These are phyloP conservation scores for Lamellibrachia columna DNA, from an alignment of 2,888 invertebrate genomes.

Conservation along the genomic window DNA sequence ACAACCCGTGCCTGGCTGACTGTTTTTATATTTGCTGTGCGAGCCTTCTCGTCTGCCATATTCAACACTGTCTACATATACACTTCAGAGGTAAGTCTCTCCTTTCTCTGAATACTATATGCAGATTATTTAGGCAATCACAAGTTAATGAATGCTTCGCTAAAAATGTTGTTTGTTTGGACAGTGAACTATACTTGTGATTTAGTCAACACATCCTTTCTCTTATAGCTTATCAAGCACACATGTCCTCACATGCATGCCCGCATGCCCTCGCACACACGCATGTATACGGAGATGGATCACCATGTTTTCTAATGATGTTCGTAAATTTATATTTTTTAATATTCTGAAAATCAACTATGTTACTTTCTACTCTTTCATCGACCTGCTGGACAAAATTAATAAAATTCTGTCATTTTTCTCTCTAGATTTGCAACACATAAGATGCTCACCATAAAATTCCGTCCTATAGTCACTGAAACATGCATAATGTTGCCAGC, in stretches of 20 bases:
- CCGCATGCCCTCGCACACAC: constrained; percentile 20
- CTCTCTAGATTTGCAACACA: no score
- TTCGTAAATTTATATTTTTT: no score
- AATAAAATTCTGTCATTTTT: no score
- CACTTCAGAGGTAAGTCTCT: constrained; percentile 59
- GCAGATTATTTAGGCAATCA: background rate
- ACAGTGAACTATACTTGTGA: background rate
- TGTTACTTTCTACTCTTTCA: no score
- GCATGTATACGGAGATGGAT: background rate
- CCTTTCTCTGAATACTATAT: background rate
- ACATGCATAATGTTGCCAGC: no score
- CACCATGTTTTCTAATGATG: no score
- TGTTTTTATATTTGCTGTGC: constrained; percentile 55
- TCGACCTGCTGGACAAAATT: no score
- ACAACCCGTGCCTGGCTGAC: constrained; percentile 55
- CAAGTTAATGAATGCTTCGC: background rate
- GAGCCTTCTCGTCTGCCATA: constrained; percentile 59
- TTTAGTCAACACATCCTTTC: background rate
- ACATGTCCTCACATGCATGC: background rate
- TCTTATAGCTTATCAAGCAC: background rate
- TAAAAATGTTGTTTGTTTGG: background rate
- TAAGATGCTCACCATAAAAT: no score
- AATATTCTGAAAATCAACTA: no score
- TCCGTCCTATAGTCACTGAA: no score
- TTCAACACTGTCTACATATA: constrained; percentile 63